Percentiles rank a stretch among this genome's conserved stretches.
phyloP scores from a whole-genome alignment of 2,113 vertebrate genomes.

The Monarcha castaneiventris region DNA sequence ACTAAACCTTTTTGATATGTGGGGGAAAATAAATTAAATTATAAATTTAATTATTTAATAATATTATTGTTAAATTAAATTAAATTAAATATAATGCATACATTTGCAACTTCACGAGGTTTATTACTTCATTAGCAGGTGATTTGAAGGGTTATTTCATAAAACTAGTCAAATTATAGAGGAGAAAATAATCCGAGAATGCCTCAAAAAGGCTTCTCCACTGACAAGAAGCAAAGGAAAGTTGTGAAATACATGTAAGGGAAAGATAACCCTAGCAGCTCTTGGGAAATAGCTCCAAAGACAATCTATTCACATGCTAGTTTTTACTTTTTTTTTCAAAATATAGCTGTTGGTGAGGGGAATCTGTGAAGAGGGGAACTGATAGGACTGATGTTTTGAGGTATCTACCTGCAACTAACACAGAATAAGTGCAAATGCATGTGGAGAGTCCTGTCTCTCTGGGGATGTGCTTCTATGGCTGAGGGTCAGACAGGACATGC shows the following conservation, averaged over 20 bases:
- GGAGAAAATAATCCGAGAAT: neutral
- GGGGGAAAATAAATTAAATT: neutral
- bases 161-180: neutral
- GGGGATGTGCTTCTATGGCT: neutral
- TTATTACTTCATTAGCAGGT: neutral
- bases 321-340: neutral
- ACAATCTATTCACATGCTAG: rapidly evolving
- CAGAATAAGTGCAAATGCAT: neutral
- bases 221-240: neutral
- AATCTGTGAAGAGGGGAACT: neutral
- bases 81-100: neutral
- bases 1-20: neutral
- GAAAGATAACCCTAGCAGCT: neutral
- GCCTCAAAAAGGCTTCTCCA: neutral
- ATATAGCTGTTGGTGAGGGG: rapidly evolving
- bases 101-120: neutral
- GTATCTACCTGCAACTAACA: neutral
- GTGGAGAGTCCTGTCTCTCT: neutral
- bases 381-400: neutral
- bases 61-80: neutral
- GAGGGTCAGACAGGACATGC: neutral
- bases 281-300: neutral
- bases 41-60: too few species aligned
- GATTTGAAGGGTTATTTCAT: neutral
- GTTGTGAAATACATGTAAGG: neutral